These are phyloP conservation scores for Propsilocerus akamusi DNA, from an alignment of 1,140 invertebrate genomes.

Conservation along the genomic window DNA sequence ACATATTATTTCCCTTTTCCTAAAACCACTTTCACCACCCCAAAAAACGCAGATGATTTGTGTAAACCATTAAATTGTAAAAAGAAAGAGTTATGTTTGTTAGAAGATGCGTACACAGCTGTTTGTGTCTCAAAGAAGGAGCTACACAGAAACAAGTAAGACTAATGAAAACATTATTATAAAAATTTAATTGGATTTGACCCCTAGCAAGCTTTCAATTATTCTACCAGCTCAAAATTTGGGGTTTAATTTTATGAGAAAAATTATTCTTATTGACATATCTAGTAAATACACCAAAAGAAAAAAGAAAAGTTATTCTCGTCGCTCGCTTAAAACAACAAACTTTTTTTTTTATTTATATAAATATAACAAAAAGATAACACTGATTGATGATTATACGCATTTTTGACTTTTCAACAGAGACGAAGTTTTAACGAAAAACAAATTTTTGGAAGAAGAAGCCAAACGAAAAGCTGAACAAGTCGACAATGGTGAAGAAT, in stretches of 20 bases:
- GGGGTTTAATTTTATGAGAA: no score
- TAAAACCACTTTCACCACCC: not conserved
- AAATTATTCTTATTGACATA: no score
- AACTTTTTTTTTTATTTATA: no score
- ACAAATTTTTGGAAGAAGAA: slow-evolving; percentile 33
- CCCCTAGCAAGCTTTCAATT: not conserved
- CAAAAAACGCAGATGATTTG: slow-evolving; percentile 45
- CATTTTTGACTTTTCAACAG: no score
- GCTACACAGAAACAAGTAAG: slow-evolving; percentile 62
- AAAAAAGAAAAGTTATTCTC: not conserved
- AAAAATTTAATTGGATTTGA: not conserved
- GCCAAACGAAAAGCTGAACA: slow-evolving; percentile 22
- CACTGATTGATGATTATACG: no score
- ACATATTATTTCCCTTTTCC: not conserved
- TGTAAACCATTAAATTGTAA: slow-evolving; percentile 73
- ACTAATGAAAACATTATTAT: slow-evolving; percentile 6
- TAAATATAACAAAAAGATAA: no score
- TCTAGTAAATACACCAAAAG: no score
- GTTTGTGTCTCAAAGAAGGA: slow-evolving; percentile 76
- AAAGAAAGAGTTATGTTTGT: slow-evolving; percentile 68
- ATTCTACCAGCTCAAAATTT: no score
- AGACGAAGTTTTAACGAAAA: slow-evolving; percentile 47
- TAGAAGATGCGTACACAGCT: slow-evolving; percentile 70
- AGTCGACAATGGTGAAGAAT: slow-evolving; percentile 18
- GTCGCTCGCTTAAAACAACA: no score